Percentiles rank a stretch among this genome's conserved stretches.
These are phyloP conservation scores for Patella vulgata DNA, from an alignment of 1,140 invertebrate genomes.

Conservation along the genomic window DNA sequence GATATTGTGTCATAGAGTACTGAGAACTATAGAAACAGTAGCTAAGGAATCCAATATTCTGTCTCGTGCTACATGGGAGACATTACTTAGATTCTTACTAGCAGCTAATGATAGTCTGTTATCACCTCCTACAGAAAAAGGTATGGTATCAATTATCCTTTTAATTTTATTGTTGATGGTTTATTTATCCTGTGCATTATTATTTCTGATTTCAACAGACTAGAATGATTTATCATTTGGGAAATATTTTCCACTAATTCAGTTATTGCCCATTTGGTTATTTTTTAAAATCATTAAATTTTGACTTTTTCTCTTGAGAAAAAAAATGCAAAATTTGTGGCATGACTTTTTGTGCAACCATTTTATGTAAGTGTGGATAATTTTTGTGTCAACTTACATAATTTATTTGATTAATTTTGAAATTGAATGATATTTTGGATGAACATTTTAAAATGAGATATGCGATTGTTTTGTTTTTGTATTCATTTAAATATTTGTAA, in stretches of 20 bases:
- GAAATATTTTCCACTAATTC: too few relatives aligned
- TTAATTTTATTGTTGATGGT: conserved; percentile 16
- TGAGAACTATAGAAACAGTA: conserved; percentile 87
- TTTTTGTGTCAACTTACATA: too few relatives aligned
- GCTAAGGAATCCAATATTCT: conserved; percentile 82
- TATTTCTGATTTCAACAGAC: conserved; percentile 4
- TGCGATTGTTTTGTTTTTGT: neutral
- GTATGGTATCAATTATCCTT: conserved; percentile 55
- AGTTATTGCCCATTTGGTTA: too few relatives aligned
- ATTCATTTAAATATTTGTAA: neutral
- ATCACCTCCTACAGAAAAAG: conserved; percentile 88
- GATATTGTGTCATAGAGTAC: conserved; percentile 92
- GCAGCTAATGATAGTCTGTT: conserved; percentile 92
- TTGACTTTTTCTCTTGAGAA: too few relatives aligned
- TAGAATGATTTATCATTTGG: too few relatives aligned
- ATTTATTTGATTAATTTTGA: too few relatives aligned
- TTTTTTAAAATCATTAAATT: too few relatives aligned
- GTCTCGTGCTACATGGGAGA: conserved; percentile 90
- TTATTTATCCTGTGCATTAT: neutral
- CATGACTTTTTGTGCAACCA: too few relatives aligned
- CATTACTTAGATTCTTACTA: conserved; percentile 87
- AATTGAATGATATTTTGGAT: too few relatives aligned
- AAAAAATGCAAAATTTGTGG: too few relatives aligned
- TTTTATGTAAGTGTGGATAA: too few relatives aligned
- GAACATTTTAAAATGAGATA: too few relatives aligned